Percentiles rank a stretch among this genome's conserved stretches.
Evolutionary conservation across 2,888 invertebrate species (phyloP).

Genomic region (Slavum lentiscoides): DNA sequence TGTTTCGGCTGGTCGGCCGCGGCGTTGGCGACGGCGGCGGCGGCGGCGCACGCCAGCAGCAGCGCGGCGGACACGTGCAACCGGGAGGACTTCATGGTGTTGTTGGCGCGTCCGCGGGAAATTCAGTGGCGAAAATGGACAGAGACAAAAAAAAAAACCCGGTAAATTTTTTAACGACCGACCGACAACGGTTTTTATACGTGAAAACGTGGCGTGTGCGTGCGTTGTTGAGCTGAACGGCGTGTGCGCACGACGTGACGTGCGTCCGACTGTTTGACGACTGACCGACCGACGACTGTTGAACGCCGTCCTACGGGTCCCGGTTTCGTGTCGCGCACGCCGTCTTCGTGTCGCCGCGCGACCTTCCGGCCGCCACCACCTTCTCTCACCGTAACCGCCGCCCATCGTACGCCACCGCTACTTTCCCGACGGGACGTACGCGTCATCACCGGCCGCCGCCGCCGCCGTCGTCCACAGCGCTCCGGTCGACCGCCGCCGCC

Average conservation of each 20-base stretch:
- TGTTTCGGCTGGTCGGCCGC: conserved; percentile 24
- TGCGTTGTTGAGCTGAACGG: no score
- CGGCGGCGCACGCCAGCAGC: conserved; percentile 7
- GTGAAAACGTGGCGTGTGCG: conserved; percentile 21
- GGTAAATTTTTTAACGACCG: not conserved
- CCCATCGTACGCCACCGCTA: conserved; percentile 42
- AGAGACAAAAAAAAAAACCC: no score
- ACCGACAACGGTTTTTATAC: not conserved
- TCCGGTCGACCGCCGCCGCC: not conserved
- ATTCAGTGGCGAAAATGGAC: not conserved
- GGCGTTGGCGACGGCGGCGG: no score
- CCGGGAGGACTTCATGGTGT: conserved; percentile 13
- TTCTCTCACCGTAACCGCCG: not conserved
- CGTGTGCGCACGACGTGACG: conserved; percentile 4
- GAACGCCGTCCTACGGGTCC: conserved; percentile 29
- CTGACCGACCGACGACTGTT: conserved; percentile 33
- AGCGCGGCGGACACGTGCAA: conserved; percentile 8
- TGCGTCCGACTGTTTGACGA: conserved; percentile 32
- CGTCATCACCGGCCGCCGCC: not conserved
- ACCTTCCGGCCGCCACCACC: conserved; percentile 43
- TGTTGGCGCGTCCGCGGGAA: not conserved
- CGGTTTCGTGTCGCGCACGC: conserved; percentile 3
- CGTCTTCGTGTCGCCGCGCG: conserved; percentile 16
- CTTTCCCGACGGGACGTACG: not conserved
- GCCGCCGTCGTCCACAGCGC: conserved; percentile 10